Conservation (phyloP, 2,113 vertebrate species). For the Panurus biarmicus region DNA sequence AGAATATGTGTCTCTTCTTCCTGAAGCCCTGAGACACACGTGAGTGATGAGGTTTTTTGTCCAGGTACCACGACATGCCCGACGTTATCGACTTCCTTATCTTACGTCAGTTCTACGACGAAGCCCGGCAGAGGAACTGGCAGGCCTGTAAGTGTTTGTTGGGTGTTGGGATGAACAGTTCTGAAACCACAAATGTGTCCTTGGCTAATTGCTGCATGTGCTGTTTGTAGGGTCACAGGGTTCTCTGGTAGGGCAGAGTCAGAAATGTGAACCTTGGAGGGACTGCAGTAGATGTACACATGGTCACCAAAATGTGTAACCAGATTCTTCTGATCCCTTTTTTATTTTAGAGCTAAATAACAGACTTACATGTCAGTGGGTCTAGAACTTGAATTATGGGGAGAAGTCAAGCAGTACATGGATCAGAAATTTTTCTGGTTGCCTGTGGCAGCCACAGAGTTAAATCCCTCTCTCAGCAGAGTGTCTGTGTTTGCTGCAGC, state of each 20-base stretch:
- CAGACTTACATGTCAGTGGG: rapidly evolving
- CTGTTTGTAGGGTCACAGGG: not conserved
- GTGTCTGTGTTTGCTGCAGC: constrained; percentile 62
- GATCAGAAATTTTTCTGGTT: not conserved
- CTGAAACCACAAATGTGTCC: not conserved
- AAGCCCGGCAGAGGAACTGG: constrained; percentile 89
- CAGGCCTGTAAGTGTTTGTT: constrained; percentile 78
- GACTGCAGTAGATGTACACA: not conserved
- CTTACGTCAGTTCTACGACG: constrained; percentile 90
- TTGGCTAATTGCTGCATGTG: not conserved
- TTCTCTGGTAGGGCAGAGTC: not conserved
- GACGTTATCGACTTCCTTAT: constrained; percentile 98
- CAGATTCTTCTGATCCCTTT: not conserved
- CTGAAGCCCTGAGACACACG: not conserved
- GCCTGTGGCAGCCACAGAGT: not conserved
- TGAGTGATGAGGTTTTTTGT: not conserved
- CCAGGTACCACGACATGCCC: constrained; percentile 97
- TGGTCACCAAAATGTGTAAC: not conserved
- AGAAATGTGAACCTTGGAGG: not conserved
- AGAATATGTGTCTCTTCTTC: not conserved
- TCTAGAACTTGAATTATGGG: not conserved
- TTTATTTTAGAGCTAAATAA: not conserved
- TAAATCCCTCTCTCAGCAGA: not conserved
- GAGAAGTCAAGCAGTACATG: not conserved
- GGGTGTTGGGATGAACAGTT: not conserved